Conservation (phyloP, 2,888 invertebrate genomes). For the Ceriagrion tenellum region DNA sequence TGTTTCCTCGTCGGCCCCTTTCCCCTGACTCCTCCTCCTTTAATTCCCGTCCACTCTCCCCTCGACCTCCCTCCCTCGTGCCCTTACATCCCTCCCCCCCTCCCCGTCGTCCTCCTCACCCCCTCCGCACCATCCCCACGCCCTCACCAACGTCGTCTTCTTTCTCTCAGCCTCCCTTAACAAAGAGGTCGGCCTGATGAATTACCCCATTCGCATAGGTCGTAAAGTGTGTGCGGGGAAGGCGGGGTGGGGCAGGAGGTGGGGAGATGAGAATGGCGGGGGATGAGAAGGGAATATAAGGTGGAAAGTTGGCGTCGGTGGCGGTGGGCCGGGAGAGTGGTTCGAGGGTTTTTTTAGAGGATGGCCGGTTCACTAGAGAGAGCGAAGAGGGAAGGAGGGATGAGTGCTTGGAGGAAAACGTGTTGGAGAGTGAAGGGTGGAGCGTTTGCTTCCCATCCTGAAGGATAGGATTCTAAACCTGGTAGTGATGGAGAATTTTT, state of each 20-base stretch:
- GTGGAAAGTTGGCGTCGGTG: conserved; percentile 3
- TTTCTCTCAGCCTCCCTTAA: conserved; percentile 53
- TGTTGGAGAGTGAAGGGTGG: too few relatives aligned
- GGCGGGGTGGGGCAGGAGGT: neutral
- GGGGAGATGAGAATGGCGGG: neutral
- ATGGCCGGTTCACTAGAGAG: neutral
- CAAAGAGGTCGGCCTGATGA: conserved; percentile 61
- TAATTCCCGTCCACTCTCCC: neutral
- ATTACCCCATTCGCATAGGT: conserved; percentile 50
- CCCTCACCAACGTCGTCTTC: conserved; percentile 19
- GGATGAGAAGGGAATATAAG: neutral
- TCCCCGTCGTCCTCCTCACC: neutral
- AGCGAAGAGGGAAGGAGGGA: neutral
- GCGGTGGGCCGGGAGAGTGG: neutral
- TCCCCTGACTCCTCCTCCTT: neutral
- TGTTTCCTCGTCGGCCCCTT: neutral
- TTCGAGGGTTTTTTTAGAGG: neutral
- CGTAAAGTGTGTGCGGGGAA: conserved; percentile 44
- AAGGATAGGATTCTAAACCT: too few relatives aligned
- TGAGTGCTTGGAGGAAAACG: too few relatives aligned
- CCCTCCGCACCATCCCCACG: neutral
- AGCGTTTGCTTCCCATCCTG: too few relatives aligned
- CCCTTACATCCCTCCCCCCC: neutral
- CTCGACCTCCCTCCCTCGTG: neutral
- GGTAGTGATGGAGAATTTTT: too few relatives aligned